Base-by-base conservation (phyloP, 2,113 vertebrate species). In the Centropus bengalensis region DNA sequence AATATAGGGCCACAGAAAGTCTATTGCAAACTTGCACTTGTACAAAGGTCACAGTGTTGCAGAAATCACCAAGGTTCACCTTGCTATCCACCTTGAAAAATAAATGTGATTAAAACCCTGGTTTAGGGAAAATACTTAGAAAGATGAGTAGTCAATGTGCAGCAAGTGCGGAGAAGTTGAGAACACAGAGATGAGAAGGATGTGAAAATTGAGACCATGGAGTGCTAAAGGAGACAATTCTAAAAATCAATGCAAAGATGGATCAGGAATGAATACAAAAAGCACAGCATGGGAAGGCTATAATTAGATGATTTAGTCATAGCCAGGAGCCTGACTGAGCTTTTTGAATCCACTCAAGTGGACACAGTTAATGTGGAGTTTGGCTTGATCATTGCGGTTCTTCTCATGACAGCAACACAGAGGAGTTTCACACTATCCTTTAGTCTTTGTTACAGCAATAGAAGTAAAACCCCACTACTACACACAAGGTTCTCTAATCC, bases 281-380 rank as follows among this genome's bases (percentile, higher is more conserved):
- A 96, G 95, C 92, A 86, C 92, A 96, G 84, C 96, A 93, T 1
- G 18, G 95, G 71, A 82, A 93, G 60, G 64, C 95, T 96, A 96
- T 96, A 95, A 96, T 96, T 97, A 96, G 96, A 91, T 93, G 82
- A 84, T 94, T 91, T 94, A 96, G 94, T 95, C 93, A 95, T 95
- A 89, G 80, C 94, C 95, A 95, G 82, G 79, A 96, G 88, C 66
- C 91, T 95, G 91, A 76, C 94, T 96, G 90, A 94, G 93, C 95
- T 96, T 93, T 95, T 85, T 87, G 90, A 94, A 93, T 90, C 86
- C 88, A 85, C 94, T 95, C 62, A 96, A 96, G 95, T 93, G 94
- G 96, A 94, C 94, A 93, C 42, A 69, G 74, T 82, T 85, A 92
- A 86, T 85, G 86, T 45, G 88, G 76, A 91, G 54, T 55, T 90